Evolutionary conservation across 2,888 invertebrate species (phyloP).

Genomic region (Chalcis sispes): DNA sequence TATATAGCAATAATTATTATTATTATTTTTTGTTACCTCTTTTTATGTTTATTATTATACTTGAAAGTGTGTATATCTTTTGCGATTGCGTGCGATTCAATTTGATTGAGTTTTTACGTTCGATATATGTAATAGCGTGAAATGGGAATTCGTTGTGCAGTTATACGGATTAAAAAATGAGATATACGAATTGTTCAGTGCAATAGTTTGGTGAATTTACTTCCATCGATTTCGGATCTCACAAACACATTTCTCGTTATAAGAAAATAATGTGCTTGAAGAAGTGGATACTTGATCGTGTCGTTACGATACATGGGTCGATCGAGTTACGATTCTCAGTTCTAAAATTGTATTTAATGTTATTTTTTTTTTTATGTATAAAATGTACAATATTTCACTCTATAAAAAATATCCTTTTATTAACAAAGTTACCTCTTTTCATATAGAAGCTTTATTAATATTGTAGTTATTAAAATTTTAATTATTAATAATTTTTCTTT

Average conservation of each 20-base stretch:
- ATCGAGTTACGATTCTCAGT: constrained; percentile 24
- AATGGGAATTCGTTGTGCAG: constrained; percentile 14
- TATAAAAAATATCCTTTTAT: constrained; percentile 19
- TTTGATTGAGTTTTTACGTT: constrained; percentile 32
- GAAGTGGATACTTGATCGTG: constrained; percentile 11
- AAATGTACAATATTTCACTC: constrained; percentile 50
- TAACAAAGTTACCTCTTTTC: background rate
- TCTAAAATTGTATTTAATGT: constrained; percentile 46
- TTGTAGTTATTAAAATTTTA: too few relatives aligned
- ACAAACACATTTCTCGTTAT: constrained; percentile 19
- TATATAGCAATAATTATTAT: constrained; percentile 53
- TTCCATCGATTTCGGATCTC: constrained; percentile 39
- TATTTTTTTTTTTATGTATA: constrained; percentile 43
- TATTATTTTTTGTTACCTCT: constrained; percentile 61
- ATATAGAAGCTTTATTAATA: too few relatives aligned
- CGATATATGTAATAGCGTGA: constrained; percentile 3
- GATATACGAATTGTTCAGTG: constrained; percentile 33
- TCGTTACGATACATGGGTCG: constrained; percentile 2
- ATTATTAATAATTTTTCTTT: too few relatives aligned
- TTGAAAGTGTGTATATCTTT: constrained; percentile 20
- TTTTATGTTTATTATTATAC: constrained; percentile 63
- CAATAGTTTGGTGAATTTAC: constrained; percentile 41
- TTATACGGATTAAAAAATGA: background rate
- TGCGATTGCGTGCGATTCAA: constrained; percentile 20
- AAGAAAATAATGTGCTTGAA: constrained; percentile 26